Evolutionary conservation across 2,113 vertebrate species (phyloP).

Genomic region (Ptilorrhoa leucosticta): DNA sequence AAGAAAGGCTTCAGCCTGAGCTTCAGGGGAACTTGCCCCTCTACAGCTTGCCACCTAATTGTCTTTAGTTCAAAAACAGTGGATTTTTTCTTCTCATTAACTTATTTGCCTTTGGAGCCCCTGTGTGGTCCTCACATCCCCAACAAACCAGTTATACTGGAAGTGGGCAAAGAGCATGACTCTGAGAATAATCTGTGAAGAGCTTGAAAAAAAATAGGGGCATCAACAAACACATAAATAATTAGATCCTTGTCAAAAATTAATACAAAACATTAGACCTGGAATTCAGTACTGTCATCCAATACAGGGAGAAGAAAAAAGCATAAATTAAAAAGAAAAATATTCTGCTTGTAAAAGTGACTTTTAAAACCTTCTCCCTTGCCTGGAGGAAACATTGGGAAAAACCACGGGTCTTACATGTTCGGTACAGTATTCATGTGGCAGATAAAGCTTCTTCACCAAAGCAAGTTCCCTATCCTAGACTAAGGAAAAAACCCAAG

Average conservation of each 20-base stretch:
- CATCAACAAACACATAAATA: background rate
- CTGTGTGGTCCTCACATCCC: accelerated
- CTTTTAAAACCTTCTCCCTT: background rate
- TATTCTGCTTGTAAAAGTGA: background rate
- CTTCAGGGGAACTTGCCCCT: background rate
- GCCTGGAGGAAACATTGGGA: background rate
- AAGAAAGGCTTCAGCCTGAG: background rate
- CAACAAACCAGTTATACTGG: background rate
- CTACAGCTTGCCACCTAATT: background rate
- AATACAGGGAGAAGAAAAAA: background rate
- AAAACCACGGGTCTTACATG: background rate
- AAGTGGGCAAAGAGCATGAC: background rate
- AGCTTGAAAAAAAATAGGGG: background rate
- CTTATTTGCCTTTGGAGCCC: background rate
- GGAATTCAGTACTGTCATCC: background rate
- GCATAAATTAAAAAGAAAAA: background rate
- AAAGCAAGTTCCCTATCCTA: background rate
- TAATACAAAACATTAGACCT: background rate
- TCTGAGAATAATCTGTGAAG: background rate
- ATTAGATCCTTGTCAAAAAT: background rate
- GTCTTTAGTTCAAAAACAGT: background rate
- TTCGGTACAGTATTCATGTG: background rate
- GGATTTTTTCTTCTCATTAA: background rate
- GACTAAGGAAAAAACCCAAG: background rate
- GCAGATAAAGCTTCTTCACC: background rate